Evolutionary conservation across 2,113 vertebrate species (phyloP).

Genomic region (Pica pica): DNA sequence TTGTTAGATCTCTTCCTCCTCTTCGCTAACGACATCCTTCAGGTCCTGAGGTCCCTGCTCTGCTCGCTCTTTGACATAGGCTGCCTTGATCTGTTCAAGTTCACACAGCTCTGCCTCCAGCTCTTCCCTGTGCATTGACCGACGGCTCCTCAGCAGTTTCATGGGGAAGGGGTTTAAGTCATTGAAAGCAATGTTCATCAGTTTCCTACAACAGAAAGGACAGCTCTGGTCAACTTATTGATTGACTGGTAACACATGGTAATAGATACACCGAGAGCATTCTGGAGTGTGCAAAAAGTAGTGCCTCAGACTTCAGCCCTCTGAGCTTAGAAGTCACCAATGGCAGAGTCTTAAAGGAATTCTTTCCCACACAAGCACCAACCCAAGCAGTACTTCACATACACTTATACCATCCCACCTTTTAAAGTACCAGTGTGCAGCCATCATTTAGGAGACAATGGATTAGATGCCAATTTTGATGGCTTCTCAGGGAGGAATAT

Average conservation of each 20-base stretch:
- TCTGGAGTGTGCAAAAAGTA: background rate
- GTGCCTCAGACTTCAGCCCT: background rate
- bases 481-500: background rate
- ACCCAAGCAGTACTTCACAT: background rate
- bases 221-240: background rate
- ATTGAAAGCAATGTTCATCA: conserved; percentile 85
- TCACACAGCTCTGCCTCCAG: conserved; percentile 81
- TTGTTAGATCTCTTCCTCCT: conserved; percentile 79
- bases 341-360: background rate
- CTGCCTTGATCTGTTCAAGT: conserved; percentile 80
- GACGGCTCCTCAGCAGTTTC: conserved; percentile 80
- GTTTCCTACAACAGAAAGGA: conserved; percentile 71
- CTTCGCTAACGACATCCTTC: conserved; percentile 76
- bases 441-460: background rate
- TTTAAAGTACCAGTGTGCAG: background rate
- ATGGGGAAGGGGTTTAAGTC: conserved; percentile 92
- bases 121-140: conserved; percentile 76
- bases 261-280: background rate
- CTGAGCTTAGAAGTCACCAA: background rate
- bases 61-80: conserved; percentile 72
- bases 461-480: background rate
- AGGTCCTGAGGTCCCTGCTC: conserved; percentile 60
- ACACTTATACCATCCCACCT: background rate
- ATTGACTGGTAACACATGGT: background rate
- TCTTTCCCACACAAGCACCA: background rate